These are phyloP conservation scores for Patiria miniata DNA, from an alignment of 35 echinoderm and acorn worm species.

Conservation along the genomic window DNA sequence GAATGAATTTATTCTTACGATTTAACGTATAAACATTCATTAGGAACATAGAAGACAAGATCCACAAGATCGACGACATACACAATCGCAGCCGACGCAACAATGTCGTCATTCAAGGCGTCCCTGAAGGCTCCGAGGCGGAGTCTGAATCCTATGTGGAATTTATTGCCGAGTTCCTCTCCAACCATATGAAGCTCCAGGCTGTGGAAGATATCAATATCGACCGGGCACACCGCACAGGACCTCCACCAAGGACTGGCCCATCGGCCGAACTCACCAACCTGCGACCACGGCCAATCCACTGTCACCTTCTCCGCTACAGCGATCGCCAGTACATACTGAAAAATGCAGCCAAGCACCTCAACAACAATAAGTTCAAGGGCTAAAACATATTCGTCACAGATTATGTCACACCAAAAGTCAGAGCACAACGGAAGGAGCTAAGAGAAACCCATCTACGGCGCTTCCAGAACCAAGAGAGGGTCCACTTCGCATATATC, in stretches of 20 bases:
- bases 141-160: neutral
- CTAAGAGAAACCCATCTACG: neutral
- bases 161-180: neutral
- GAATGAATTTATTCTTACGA: too few relatives aligned
- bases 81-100: too few relatives aligned
- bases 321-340: neutral
- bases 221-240: too few relatives aligned
- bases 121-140: neutral
- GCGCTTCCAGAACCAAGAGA: neutral
- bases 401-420: neutral
- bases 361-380: conserved; percentile 1
- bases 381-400: neutral
- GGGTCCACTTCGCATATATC: too few relatives aligned
- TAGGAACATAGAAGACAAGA: neutral
- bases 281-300: neutral
- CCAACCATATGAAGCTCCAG: too few relatives aligned
- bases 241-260: too few relatives aligned
- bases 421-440: conserved; percentile 5
- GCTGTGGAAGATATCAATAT: too few relatives aligned
- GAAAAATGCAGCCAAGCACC: too few relatives aligned
- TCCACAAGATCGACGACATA: too few relatives aligned
- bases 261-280: neutral
- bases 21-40: too few relatives aligned
- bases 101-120: too few relatives aligned
- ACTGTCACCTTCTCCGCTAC: too few relatives aligned